Base-by-base conservation (phyloP, 2,888 invertebrate species). In the Macrosoma leucophasiata region DNA sequence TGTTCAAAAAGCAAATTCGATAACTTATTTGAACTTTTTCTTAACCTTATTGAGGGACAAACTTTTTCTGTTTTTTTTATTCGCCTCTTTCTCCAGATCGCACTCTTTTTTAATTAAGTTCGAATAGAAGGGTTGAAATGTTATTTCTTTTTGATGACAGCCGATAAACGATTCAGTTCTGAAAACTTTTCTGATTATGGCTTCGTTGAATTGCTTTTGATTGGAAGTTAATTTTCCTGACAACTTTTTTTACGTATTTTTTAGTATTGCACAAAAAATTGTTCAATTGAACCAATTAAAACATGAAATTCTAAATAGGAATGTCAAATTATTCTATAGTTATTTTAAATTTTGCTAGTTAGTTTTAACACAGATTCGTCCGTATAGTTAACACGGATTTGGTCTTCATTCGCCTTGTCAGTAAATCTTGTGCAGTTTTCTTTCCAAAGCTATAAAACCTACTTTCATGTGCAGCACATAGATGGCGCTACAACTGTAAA, bases 81-180 rank as follows among this genome's bases (percentile, higher is more conserved):
- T 41, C 44, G 35, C 47, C 50, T 51, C 35, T 56, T 54, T 58
- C 51, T 54, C 35, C 33, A 40, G 32, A 50, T 55, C 50, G 49
- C 50, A 50, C 55, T 56, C 56, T 49, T 62, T 71, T 75, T 75
- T 77, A 79, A 82, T 79, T 79, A 71, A 77, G 71, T 79, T 70
- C 46, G 45, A 52, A 36, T 61, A 74, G 71, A 76, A 76, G 74
- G 73, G 61, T 59, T 56, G 55, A 59, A 60, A 60, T 65, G 65
- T 78, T 73, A 76, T 77, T 76, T 65, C 71, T 73, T 75, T 77
- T 78, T 76, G 73, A 81, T 75, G 77, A 75, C 75, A 75, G 64
- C 67, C 78, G 73, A 81, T 82, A 72, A 78, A 75, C 73, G 77
- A 71, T 74, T 74, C 63, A 51, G 57, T 55, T 57, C 52, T 44